Evolutionary conservation across 2,113 vertebrate genomes (phyloP), one percentile per base, ranked within the genome.

Genomic region (Anguilla rostrata): DNA sequence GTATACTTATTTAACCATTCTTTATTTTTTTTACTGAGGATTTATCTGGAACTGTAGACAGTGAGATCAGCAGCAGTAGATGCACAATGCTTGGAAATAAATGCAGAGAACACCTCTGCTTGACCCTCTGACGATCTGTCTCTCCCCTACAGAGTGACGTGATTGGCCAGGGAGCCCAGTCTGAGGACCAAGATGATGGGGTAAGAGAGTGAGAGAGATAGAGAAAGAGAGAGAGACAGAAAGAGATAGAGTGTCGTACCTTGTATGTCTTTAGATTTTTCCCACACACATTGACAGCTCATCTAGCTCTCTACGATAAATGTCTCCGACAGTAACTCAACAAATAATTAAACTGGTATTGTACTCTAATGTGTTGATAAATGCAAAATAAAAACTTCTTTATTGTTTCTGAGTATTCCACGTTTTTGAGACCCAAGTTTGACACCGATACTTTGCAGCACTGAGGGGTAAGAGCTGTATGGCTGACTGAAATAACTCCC

Each of bases 121-220:
- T 18, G 78, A 80, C 78, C 78, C 39, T 20, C 78, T 3, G 39
- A 20, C 46, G 16, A 75, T 80, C 26, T 75, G 18, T 86, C 0
- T 40, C 3, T 87, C 56, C 20, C 78, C 78, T 29, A 63, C 81
- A 92, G 91, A 86, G 66, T 0, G 88, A 90, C 40, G 29, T 81
- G 75, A 87, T 83, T 86, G 78, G 39, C 41, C 85, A 78, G 83
- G 86, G 85, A 49, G 75, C 39, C 56, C 75, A 83, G 75, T 85
- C 80, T 39, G 88, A 87, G 16, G 60, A 22, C 80, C 86, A 16
- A 18, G 20, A 79, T 16, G 83, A 39, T 29, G 41, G 79, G 46
- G 57, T 86, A 86, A 86, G 26, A 81, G 66, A 40, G 91, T 90
- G 71, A 89, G 88, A 84, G n/a, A 26, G 60, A 34, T 34, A 34